phyloP scores from a whole-genome alignment of 1,140 invertebrate genomes.

The Thaumetopoea pityocampa region DNA sequence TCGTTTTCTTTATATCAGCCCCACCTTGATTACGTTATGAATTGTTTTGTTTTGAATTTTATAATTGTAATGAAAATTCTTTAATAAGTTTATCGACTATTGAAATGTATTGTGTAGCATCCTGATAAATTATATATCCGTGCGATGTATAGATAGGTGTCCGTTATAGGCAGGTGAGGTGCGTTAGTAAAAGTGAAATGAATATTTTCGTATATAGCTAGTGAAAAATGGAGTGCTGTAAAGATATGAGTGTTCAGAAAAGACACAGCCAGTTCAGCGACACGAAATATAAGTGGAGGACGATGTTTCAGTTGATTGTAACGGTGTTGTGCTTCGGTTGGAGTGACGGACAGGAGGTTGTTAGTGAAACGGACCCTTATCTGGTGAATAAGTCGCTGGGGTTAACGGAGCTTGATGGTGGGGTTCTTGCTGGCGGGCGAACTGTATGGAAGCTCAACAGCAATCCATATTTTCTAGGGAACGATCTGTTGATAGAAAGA shows the following conservation, averaged over 20 bases:
- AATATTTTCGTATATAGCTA: slow-evolving; percentile 45
- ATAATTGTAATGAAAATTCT: slow-evolving; percentile 18
- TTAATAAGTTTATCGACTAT: slow-evolving; percentile 7
- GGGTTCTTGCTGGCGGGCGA: slow-evolving; percentile 76
- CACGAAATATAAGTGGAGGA: slow-evolving; percentile 75
- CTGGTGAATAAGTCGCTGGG: slow-evolving; percentile 56
- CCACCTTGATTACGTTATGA: slow-evolving; percentile 62
- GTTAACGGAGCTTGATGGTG: slow-evolving; percentile 79
- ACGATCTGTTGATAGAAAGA: slow-evolving; percentile 87
- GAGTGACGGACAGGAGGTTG: slow-evolving; percentile 49
- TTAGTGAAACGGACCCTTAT: slow-evolving; percentile 48
- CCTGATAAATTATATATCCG: slow-evolving; percentile 31
- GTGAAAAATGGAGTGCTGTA: slow-evolving; percentile 47
- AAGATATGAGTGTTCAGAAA: slow-evolving; percentile 64
- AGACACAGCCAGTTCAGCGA: slow-evolving; percentile 73
- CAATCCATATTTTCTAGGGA: slow-evolving; percentile 86
- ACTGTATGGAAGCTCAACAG: slow-evolving; percentile 76
- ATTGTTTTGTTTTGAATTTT: slow-evolving; percentile 40
- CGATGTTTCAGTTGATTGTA: slow-evolving; percentile 40
- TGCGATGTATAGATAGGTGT: slow-evolving; percentile 47
- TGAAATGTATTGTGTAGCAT: slow-evolving; percentile 20
- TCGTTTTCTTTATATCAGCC: slow-evolving; percentile 46
- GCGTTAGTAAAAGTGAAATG: slow-evolving; percentile 52
- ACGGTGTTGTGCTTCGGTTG: slow-evolving; percentile 31
- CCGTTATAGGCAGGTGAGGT: slow-evolving; percentile 36